Evolutionary conservation across 2,113 vertebrate species (phyloP).

Genomic region (Seriola dumerili): DNA sequence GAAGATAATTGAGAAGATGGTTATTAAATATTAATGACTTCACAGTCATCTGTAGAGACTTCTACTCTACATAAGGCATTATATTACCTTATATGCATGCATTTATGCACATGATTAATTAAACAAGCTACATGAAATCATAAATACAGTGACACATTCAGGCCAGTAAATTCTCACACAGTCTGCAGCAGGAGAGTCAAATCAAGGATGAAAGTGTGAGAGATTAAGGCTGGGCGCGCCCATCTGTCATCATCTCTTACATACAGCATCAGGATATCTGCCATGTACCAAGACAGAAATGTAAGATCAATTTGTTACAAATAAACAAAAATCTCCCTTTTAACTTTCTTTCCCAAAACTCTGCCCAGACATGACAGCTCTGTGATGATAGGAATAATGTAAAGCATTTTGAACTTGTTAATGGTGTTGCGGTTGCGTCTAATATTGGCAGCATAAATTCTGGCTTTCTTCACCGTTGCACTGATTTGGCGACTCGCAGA

Average conservation of each 20-base stretch:
- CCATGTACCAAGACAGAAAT: constrained; percentile 25
- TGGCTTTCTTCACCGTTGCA: constrained; percentile 12
- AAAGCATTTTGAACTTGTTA: constrained; percentile 21
- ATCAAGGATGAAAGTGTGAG: constrained; percentile 58
- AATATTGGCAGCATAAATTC: constrained; percentile 44
- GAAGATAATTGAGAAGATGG: constrained; percentile 2
- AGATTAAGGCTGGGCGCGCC: constrained; percentile 46
- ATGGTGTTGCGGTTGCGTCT: constrained; percentile 9
- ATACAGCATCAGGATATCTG: constrained; percentile 27
- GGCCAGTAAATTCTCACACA: constrained; percentile 51
- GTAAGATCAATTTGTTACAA: constrained; percentile 44
- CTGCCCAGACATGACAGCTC: constrained; percentile 8
- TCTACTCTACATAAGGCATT: neutral
- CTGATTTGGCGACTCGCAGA: constrained; percentile 1
- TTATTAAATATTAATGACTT: constrained; percentile 15
- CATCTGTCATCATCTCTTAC: constrained; percentile 32
- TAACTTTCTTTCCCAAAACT: constrained; percentile 18
- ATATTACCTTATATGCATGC: constrained; percentile 16
- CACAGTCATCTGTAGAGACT: neutral
- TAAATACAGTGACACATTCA: constrained; percentile 63
- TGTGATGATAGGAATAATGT: constrained; percentile 35
- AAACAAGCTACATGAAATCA: constrained; percentile 21
- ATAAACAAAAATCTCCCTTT: constrained; percentile 5
- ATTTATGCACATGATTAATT: constrained; percentile 12
- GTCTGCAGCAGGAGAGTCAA: constrained; percentile 43